Evolutionary conservation across 2,888 invertebrate species (phyloP).

Genomic region (Cantharis lateralis): DNA sequence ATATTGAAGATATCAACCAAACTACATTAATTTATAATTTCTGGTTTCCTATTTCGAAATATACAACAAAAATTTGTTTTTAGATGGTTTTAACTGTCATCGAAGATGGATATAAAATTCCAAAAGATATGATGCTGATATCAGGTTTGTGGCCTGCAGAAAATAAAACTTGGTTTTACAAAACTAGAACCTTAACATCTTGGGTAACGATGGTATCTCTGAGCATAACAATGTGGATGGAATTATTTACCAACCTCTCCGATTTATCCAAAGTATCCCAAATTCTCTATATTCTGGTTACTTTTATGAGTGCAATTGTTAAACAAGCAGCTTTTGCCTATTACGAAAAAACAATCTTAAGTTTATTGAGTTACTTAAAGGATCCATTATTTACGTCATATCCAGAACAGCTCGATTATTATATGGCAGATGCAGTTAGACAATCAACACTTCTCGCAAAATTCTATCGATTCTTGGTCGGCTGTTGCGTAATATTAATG

Average conservation of each 20-base stretch:
- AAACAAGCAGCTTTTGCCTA: conserved; percentile 12
- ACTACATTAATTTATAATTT: no score
- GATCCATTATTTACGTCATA: conserved; percentile 20
- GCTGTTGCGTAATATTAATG: neutral
- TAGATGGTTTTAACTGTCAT: neutral
- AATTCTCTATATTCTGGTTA: conserved; percentile 22
- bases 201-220: neutral
- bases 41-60: no score
- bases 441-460: neutral
- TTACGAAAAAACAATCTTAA: conserved; percentile 5
- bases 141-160: conserved; percentile 19
- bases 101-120: conserved; percentile 7
- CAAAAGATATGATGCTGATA: conserved; percentile 2
- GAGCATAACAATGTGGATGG: conserved; percentile 10
- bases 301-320: conserved; percentile 1
- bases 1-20: neutral
- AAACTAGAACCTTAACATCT: neutral
- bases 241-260: neutral
- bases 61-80: no score
- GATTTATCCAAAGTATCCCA: conserved; percentile 21
- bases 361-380: conserved; percentile 8
- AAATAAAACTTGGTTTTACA: neutral
- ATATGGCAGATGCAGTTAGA: conserved; percentile 7
- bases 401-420: conserved; percentile 15
- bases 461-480: neutral